Evolutionary conservation across 2,888 invertebrate species (phyloP).

Genomic region (Sialis fuliginosa): DNA sequence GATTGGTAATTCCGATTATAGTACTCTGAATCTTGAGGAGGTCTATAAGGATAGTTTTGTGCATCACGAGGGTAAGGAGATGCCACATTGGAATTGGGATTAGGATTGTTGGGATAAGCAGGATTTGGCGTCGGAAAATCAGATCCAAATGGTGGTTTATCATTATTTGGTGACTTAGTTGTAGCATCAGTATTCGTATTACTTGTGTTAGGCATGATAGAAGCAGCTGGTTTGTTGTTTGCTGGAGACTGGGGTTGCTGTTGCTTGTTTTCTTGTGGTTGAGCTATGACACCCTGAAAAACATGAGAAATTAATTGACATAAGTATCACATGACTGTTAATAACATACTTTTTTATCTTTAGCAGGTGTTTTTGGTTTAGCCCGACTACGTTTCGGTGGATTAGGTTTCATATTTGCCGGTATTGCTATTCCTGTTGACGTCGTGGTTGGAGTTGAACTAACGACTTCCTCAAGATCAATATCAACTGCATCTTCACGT

Average conservation of each 20-base stretch:
- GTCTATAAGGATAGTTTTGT: background rate
- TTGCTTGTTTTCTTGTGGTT: conserved; percentile 5
- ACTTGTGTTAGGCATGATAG: conserved; percentile 26
- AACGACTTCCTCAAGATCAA: conserved; percentile 64
- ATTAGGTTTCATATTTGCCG: conserved; percentile 3
- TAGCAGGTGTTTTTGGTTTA: conserved; percentile 9
- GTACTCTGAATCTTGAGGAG: background rate
- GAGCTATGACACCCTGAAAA: background rate
- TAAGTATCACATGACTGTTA: background rate
- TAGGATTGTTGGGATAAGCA: background rate
- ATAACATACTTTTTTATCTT: conserved; percentile 10
- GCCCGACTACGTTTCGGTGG: conserved; percentile 16
- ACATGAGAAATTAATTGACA: background rate
- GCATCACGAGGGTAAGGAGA: background rate
- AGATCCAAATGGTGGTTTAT: conserved; percentile 19
- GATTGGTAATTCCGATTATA: background rate
- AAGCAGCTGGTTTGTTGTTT: conserved; percentile 30
- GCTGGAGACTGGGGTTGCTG: background rate
- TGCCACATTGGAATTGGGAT: background rate
- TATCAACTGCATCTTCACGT: conserved; percentile 58
- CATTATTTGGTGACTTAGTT: conserved; percentile 25
- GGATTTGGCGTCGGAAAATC: background rate
- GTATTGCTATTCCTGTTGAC: conserved; percentile 5
- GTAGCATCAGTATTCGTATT: conserved; percentile 20
- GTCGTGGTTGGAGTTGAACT: conserved; percentile 23